Base-by-base conservation (phyloP, 2,797 vertebrate genomes). In the Chiroxiphia lanceolata region DNA sequence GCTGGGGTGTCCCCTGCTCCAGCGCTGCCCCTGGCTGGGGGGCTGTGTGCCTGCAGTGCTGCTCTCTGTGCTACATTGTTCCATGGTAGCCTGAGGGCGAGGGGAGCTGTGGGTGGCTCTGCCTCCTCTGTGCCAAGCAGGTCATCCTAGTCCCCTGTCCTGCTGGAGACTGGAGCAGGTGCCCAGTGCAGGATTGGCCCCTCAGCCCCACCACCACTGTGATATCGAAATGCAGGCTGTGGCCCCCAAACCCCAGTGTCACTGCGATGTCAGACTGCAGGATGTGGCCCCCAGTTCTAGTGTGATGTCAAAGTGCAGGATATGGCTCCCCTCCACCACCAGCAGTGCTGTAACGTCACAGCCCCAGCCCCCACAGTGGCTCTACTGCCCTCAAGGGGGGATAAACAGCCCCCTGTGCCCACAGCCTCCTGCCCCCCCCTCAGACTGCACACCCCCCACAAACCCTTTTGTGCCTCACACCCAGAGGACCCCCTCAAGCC, bases 391-490 rank as follows among this genome's bases (percentile, higher is more conserved):
- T 1, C 0, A 22, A 53, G 14, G 0, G 10, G 15, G 20, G 4
- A 56, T 20, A 20, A 42, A 27, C 42, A 36, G 36, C 48, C 15
- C 14, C 42, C 18, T n/a, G 2, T 11, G 1, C 53, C 33, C 48
- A 40, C 44, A 57, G 25, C 31, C 45, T 38, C 14, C 45, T 8
- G 13, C 6, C 27, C 9, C 21, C 31, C 34, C 26, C 21, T 36
- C 15, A 34, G 21, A 67, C 47, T 47, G 45, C 0, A 0, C 11
- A 22, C 6, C 23, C 23, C 21, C 1, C 0, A 20, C 51, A 69
- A 69, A 50, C 20, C 9, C 31, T 34, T 47, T 14, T 1, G 4
- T 76, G 25, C 17, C 34, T 17, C 64, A 53, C 25, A 50, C 5
- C 17, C 31, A 19, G 56, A 19, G 10, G 8, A 10, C 4, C 34